Evolutionary conservation across 2,888 invertebrate species (phyloP), one percentile per base, ranked within the genome.

Genomic region (Drosophila sordidula): DNA sequence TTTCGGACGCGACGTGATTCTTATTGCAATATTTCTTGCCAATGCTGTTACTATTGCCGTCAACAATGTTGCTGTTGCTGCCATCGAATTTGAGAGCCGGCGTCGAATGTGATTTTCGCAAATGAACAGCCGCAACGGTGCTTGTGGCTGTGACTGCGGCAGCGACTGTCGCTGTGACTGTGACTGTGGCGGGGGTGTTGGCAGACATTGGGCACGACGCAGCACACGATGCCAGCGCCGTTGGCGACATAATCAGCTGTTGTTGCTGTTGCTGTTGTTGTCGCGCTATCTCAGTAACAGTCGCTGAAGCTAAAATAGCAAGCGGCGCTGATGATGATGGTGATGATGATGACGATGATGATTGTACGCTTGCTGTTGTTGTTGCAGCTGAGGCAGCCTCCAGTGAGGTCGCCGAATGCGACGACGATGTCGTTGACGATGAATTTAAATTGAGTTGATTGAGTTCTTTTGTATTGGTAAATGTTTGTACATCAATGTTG

Each of bases 391-490:
- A 34, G 50, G 61, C 56, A 77, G 79, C 71, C 79, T 73, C 73
- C 68, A 76, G 58, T 73, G 74, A 74, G 81, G 81, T 68, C 80
- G 76, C 36, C 70, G 49, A 74, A 50, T 44, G 64, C 58, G 57
- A 56, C 68, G 56, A 55, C 65, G 66, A 36, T 46, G 73, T 59
- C 73, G 79, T 58, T 68, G 81, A 65, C 66, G 80, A 80, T 76
- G 77, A 84, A 78, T 89, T 80, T 85, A 82, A 87, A 89, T 89
- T 89, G 87, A 87, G 77, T 87, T 89, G 87, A 86, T 86, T 86
- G 87, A 82, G 80, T 50, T 87, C 84, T 69, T 79, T 66, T 84
- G 89, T 89, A 89, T 89, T 87, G 87, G 89, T 87, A 89, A 83
- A 79, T 89, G 79, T 75, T 76, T 83, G 70, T 82, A 87, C 79